A percentile compares a stretch with the other conserved stretches of the same genome.
Conservation (phyloP, 2,888 invertebrate genomes). For the Scaeva pyrastri region DNA sequence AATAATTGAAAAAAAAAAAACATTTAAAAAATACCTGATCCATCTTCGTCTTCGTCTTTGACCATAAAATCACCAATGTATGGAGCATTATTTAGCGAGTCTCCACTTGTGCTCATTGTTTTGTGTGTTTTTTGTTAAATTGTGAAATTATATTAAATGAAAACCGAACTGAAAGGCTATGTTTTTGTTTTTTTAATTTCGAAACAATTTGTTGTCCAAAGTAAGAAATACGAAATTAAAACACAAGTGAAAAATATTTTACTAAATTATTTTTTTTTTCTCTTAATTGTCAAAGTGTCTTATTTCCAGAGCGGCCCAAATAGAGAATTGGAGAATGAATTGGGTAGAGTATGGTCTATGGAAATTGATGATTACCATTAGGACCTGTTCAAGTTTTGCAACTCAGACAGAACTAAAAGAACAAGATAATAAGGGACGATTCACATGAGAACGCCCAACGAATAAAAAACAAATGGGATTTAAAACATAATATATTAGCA, state of each 20-base stretch:
- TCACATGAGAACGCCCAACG: too few relatives aligned
- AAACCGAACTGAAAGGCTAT: conserved; percentile 20
- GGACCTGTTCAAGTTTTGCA: too few relatives aligned
- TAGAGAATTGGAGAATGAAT: neutral
- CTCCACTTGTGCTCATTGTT: conserved; percentile 68
- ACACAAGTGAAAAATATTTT: conserved; percentile 68
- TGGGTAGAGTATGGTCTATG: conserved; percentile 27
- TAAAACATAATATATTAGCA: too few relatives aligned
- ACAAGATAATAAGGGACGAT: too few relatives aligned
- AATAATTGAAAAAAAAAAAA: neutral
- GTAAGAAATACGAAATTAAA: conserved; percentile 70
- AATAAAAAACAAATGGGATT: too few relatives aligned
- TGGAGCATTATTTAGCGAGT: conserved; percentile 64
- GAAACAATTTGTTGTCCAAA: conserved; percentile 73
- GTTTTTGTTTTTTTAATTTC: conserved; percentile 59
- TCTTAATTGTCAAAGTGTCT: conserved; percentile 54
- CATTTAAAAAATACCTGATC: conserved; percentile 44
- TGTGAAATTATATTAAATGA: conserved; percentile 23
- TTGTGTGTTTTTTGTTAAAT: neutral
- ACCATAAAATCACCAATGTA: conserved; percentile 67
- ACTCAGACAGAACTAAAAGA: too few relatives aligned
- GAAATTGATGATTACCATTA: neutral
- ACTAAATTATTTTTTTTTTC: conserved; percentile 21
- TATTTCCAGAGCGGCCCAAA: neutral
- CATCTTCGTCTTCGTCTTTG: conserved; percentile 70